Conservation (phyloP, 1,140 invertebrate species). For the Bathynomus jamesi region DNA sequence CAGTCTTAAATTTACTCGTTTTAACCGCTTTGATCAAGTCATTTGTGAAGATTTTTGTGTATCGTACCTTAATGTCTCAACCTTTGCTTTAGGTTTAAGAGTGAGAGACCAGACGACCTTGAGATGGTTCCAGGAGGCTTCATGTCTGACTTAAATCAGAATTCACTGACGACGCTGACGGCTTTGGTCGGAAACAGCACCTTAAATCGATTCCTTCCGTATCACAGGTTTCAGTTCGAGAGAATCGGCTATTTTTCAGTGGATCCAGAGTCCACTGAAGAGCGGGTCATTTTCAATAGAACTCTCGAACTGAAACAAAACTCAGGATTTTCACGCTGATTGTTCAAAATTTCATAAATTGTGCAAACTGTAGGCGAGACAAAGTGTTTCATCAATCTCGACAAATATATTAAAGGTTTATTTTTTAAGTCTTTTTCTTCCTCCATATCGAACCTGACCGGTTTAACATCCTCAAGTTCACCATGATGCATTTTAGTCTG, state of each 20-base stretch:
- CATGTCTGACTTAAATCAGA: constrained; percentile 72
- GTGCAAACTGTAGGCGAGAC: too few relatives aligned
- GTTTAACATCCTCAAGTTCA: too few relatives aligned
- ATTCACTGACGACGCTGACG: constrained; percentile 63
- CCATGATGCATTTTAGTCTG: too few relatives aligned
- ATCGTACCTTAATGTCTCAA: too few relatives aligned
- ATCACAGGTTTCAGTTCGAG: constrained; percentile 93
- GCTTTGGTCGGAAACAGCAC: constrained; percentile 66
- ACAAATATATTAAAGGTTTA: too few relatives aligned
- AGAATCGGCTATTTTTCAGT: constrained; percentile 92
- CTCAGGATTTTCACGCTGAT: constrained; percentile 53
- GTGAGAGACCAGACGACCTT: constrained; percentile 92
- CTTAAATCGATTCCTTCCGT: constrained; percentile 57
- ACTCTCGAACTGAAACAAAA: constrained; percentile 91
- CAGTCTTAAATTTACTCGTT: too few relatives aligned
- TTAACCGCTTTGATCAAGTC: too few relatives aligned
- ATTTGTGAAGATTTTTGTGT: too few relatives aligned
- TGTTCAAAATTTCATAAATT: too few relatives aligned
- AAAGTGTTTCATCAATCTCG: too few relatives aligned
- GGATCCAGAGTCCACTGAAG: constrained; percentile 68
- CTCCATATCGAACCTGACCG: too few relatives aligned
- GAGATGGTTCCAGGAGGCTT: constrained; percentile 87
- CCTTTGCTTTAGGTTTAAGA: constrained; percentile 76
- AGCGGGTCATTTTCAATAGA: constrained; percentile 80
- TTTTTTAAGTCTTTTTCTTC: too few relatives aligned